Evolutionary conservation across 2,113 vertebrate genomes (phyloP), one percentile per base, ranked within the genome.

Genomic region (Sphyrna mokarran): DNA sequence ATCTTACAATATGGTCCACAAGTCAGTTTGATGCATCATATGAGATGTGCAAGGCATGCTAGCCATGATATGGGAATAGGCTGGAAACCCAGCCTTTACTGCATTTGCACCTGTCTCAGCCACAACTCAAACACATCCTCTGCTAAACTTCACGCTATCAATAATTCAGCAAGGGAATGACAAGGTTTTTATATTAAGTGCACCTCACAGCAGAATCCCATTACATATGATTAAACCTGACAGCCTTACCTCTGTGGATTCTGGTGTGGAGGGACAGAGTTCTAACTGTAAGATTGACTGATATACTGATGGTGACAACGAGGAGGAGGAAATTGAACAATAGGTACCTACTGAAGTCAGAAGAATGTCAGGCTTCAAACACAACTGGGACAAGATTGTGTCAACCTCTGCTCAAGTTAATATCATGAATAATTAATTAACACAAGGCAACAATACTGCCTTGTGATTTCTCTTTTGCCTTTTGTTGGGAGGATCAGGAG

Each of bases 341-440:
- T 40, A 54, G 58, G 2, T 89, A 40, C 43, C 13, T 54, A 54
- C 85, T 87, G 85, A 87, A 87, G 43, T 87, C 86, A 29, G 54
- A 90, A 61, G 29, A 90, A 33, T 61, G 14, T 61, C 11, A 58
- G 26, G 9, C 48, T 90, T 58, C 37, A 83, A 89, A 29, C 54
- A 33, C 23, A 89, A 58, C 48, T 61, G 48, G 23, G 10, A 33
- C 54, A 90, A 90, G 54, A 33, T 33, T 61, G 54, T 58, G 26
- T 90, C 26, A 90, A 90, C 26, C 54, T 90, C 54, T 61, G 10
- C 48, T 90, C 87, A 90, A 90, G 54, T 61, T 54, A 54, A 61
- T 86, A 1, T 5, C 87, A 90, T 90, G 87, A 90, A 90, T 90
- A 16, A 61, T 90, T 89, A 58, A 89, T 89, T 26, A 90, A 90